These are phyloP conservation scores for Peromyscus californicus DNA, from an alignment of 2,113 vertebrate genomes.

Conservation along the genomic window DNA sequence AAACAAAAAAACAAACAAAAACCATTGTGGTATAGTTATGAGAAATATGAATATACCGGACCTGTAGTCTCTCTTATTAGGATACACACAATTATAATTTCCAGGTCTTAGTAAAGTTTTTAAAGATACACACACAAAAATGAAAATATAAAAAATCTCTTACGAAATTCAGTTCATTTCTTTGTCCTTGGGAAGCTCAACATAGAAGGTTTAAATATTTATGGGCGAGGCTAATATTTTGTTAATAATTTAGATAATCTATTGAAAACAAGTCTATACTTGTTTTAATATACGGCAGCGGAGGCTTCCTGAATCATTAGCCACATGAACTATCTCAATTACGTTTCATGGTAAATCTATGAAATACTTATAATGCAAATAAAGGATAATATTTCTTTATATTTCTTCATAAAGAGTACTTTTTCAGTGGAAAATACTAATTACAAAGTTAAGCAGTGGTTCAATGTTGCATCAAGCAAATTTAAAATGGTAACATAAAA, in stretches of 20 bases:
- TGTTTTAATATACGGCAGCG: slow-evolving; percentile 4
- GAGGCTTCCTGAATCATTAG: neutral
- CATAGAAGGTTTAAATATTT: slow-evolving; percentile 29
- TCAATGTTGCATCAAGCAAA: slow-evolving; percentile 57
- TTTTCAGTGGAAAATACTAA: slow-evolving; percentile 47
- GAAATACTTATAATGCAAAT: slow-evolving; percentile 3
- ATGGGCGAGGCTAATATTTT: slow-evolving; percentile 16
- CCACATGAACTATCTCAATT: slow-evolving; percentile 35
- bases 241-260: slow-evolving; percentile 43
- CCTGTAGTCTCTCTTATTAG: neutral
- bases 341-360: slow-evolving; percentile 37
- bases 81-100: slow-evolving; percentile 50
- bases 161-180: neutral
- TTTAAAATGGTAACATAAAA: slow-evolving; percentile 59
- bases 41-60: slow-evolving; percentile 23
- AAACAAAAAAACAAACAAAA: neutral
- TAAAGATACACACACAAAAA: slow-evolving; percentile 26
- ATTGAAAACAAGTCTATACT: slow-evolving; percentile 53
- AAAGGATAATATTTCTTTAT: slow-evolving; percentile 47
- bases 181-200: neutral
- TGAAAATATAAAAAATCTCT: neutral
- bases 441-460: slow-evolving; percentile 29
- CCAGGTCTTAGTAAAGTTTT: neutral
- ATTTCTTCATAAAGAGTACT: neutral
- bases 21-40: neutral